Evolutionary conservation across 1,140 invertebrate genomes (phyloP), one percentile per base, ranked within the genome.

Genomic region (Idris sp.): DNA sequence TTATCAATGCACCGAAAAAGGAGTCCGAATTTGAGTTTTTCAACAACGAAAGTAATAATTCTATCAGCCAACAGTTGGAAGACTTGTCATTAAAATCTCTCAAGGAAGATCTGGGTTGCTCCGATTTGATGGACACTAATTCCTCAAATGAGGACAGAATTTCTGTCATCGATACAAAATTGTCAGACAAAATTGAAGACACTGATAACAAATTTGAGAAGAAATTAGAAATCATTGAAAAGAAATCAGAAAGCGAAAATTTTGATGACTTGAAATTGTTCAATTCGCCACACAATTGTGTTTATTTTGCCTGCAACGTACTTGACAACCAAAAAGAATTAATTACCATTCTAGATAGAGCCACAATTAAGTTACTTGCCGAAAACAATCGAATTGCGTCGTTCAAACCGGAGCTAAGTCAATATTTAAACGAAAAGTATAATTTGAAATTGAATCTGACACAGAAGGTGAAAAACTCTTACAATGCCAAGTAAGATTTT

Each of bases 221-320:
- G 6, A 4, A 18, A n/a, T 40, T 19, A 8, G 28, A n/a, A 2
- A 30, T 8, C 5, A 8, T 9, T 9, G 33, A 14, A 6, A 1
- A 1, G 36, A 40, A 40, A 9, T 15, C 4, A 2, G 16, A 40
- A n/a, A 9, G n/a, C 5, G 16, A 19, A n/a, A 1, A 25, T 25
- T 4, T 25, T 6, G 9, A 5, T 15, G 14, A 14, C 6, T 25
- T 15, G 6, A 11, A 51, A 14, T 79, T 79, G 53, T 83, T 89
- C 51, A 49, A 74, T 5, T 79, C 84, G 7, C 79, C 90, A 14
- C 90, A 91, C 71, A 92, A 92, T 81, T 88, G 90, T 74, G 86
- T 91, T 4, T 91, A 90, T 81, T 92, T 92, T 86, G 87, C 90
- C 28, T 83, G 84, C n/a, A 81, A 78, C 43, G 86, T 89, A 53